A percentile compares a stretch with the other conserved stretches of the same genome.
Evolutionary conservation across 2,888 invertebrate genomes (phyloP).

Genomic region (Oxyteleia sp.): DNA sequence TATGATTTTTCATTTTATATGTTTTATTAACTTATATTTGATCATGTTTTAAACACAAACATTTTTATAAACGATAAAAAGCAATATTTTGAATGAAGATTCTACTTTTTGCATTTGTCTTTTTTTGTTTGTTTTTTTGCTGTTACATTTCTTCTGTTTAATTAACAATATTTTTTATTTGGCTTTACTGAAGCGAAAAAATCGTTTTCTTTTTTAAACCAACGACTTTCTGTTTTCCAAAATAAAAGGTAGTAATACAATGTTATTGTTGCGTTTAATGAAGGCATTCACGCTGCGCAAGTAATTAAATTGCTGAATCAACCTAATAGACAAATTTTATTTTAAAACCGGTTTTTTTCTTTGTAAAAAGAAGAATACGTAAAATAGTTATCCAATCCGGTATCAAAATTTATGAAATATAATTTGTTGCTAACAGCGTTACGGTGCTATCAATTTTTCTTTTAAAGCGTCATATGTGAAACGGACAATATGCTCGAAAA

Average conservation of each 20-base stretch:
- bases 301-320: constrained; percentile 10
- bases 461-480: constrained; percentile 13
- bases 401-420: constrained; percentile 10
- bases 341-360: not conserved
- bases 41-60: too few species aligned
- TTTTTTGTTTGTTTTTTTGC: too few species aligned
- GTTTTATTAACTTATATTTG: too few species aligned
- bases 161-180: too few species aligned
- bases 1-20: too few species aligned
- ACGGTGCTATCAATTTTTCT: constrained; percentile 13
- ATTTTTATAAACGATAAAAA: too few species aligned
- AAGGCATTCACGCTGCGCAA: not conserved
- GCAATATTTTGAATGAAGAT: too few species aligned
- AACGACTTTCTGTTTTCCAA: too few species aligned
- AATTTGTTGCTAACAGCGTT: constrained; percentile 31
- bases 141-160: too few species aligned
- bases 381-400: not conserved
- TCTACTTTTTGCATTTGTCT: too few species aligned
- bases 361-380: not conserved
- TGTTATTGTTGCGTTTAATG: not conserved
- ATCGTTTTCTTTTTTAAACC: too few species aligned
- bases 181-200: too few species aligned
- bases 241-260: not conserved
- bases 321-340: not conserved
- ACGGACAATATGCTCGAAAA: constrained; percentile 27